Conservation (phyloP, 2,888 invertebrate genomes). For the Scrobipalpa costella region DNA sequence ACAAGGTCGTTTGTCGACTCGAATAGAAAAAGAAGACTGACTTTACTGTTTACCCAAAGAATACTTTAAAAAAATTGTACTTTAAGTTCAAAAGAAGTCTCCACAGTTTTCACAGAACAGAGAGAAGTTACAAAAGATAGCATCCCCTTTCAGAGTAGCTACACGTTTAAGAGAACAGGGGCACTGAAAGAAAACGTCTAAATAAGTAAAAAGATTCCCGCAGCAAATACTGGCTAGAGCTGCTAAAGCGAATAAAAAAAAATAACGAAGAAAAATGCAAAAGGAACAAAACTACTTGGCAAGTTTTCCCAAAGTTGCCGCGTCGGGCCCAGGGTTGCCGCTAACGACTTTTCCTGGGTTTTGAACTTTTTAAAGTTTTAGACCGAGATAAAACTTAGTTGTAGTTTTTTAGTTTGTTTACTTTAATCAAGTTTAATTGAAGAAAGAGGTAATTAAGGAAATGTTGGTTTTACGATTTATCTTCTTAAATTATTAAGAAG, state of each 20-base stretch:
- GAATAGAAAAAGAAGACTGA: too few species aligned
- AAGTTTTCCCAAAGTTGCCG: slow-evolving; percentile 71
- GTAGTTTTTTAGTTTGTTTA: slow-evolving; percentile 31
- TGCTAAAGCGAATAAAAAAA: slow-evolving; percentile 56
- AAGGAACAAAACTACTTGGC: slow-evolving; percentile 71
- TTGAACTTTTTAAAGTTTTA: slow-evolving; percentile 40
- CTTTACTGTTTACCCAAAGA: too few species aligned
- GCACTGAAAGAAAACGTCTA: slow-evolving; percentile 37
- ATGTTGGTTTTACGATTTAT: slow-evolving; percentile 6
- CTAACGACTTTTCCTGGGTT: slow-evolving; percentile 50
- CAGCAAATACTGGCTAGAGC: slow-evolving; percentile 44
- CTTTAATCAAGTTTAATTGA: slow-evolving; percentile 14
- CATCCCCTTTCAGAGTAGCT: slow-evolving; percentile 76
- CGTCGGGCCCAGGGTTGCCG: slow-evolving; percentile 56
- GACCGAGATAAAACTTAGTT: slow-evolving; percentile 39
- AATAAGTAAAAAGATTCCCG: slow-evolving; percentile 76
- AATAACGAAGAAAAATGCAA: slow-evolving; percentile 71
- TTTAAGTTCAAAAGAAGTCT: slow-evolving; percentile 38
- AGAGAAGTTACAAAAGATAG: slow-evolving; percentile 79
- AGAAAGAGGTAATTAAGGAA: background rate
- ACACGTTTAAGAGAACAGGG: slow-evolving; percentile 65
- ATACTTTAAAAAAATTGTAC: too few species aligned
- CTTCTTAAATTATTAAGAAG: background rate
- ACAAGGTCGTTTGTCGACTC: too few species aligned
- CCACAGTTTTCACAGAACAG: slow-evolving; percentile 51